Evolutionary conservation across 2,797 vertebrate genomes (phyloP).

Genomic region (Acanthopagrus latus): DNA sequence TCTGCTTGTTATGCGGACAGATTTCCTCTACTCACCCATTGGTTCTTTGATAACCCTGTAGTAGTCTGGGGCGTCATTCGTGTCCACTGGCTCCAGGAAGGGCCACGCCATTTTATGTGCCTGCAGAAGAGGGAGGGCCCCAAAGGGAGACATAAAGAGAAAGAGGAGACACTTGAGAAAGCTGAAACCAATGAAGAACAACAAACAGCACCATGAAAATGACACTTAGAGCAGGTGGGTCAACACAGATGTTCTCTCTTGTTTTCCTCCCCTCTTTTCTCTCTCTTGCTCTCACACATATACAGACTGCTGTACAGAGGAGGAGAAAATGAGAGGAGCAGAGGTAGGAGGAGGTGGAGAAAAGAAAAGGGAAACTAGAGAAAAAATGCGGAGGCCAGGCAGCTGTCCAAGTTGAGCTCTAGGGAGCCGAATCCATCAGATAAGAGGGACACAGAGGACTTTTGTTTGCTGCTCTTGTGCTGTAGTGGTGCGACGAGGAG

Average conservation of each 20-base stretch:
- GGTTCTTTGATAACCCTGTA: constrained; percentile 98
- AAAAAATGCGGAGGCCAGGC: constrained; percentile 53
- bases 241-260: constrained; percentile 80
- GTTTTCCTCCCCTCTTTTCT: constrained; percentile 21
- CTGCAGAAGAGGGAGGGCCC: constrained; percentile 73
- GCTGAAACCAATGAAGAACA: constrained; percentile 62
- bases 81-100: constrained; percentile 96
- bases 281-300: neutral
- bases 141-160: constrained; percentile 17
- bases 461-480: constrained; percentile 72
- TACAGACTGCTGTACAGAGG: constrained; percentile 28
- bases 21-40: constrained; percentile 95
- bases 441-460: constrained; percentile 74
- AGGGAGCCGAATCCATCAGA: constrained; percentile 75
- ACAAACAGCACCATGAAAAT: constrained; percentile 71
- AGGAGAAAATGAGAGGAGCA: constrained; percentile 11
- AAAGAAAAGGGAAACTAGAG: constrained; percentile 39
- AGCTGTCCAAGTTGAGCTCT: constrained; percentile 67
- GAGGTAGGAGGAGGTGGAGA: constrained; percentile 37
- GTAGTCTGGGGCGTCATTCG: constrained; percentile 97
- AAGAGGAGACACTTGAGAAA: constrained; percentile 65
- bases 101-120: constrained; percentile 99
- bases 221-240: constrained; percentile 81
- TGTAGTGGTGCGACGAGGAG: constrained; percentile 26
- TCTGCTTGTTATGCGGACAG: neutral